Conservation (phyloP, 2,888 invertebrate genomes). For the Onchidella celtica region DNA sequence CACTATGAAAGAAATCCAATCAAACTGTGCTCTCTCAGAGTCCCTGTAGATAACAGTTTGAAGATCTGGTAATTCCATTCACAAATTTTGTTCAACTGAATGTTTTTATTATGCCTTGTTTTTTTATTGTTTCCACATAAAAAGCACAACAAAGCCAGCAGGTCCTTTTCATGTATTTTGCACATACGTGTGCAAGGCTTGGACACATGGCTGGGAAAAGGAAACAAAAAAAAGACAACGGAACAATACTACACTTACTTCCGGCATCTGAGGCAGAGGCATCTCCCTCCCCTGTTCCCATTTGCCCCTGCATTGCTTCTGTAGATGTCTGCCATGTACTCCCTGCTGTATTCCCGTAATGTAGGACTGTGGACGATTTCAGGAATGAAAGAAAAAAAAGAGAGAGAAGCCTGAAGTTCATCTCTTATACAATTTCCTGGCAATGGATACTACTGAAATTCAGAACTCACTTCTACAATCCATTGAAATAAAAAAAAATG, state of each 20-base stretch:
- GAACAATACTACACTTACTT: slow-evolving; percentile 31
- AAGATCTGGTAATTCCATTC: too few species aligned
- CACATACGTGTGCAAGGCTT: too few species aligned
- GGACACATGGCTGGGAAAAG: neutral
- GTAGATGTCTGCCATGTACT: slow-evolving; percentile 48
- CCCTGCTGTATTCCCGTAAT: slow-evolving; percentile 44
- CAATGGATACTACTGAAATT: neutral
- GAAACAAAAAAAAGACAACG: neutral
- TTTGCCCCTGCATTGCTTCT: slow-evolving; percentile 46
- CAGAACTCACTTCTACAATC: too few species aligned
- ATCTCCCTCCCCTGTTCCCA: slow-evolving; percentile 49
- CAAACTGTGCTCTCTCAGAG: too few species aligned
- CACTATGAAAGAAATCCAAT: too few species aligned
- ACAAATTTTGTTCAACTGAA: too few species aligned
- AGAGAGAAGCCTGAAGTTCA: neutral
- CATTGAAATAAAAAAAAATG: too few species aligned
- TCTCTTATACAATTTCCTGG: neutral
- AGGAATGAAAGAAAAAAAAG: neutral
- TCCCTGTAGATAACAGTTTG: too few species aligned
- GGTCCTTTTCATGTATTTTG: too few species aligned
- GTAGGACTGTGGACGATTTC: slow-evolving; percentile 41
- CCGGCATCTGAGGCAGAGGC: slow-evolving; percentile 45
- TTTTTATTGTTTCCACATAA: too few species aligned
- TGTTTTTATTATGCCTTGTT: too few species aligned
- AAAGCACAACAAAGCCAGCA: neutral